phyloP scores from a whole-genome alignment of 2,888 invertebrate genomes.

The Yponomeuta cagnagella region DNA sequence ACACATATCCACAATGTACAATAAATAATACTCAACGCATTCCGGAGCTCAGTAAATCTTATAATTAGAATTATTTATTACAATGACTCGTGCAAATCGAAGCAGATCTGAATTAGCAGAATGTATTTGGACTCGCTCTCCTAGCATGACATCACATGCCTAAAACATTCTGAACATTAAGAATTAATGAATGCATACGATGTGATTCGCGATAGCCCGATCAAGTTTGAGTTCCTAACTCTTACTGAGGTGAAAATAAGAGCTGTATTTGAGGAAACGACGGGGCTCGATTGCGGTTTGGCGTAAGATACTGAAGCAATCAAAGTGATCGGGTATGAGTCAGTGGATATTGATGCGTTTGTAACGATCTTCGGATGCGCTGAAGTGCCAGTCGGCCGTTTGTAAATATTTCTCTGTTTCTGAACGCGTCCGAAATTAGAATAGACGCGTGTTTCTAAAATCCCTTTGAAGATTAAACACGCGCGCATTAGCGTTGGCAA shows the following conservation, averaged over 20 bases:
- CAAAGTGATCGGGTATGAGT: slow-evolving; percentile 49
- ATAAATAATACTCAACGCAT: background rate
- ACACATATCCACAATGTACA: background rate
- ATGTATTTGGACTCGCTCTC: background rate
- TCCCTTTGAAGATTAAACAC: slow-evolving; percentile 76
- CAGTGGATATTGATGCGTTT: slow-evolving; percentile 59
- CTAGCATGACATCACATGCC: slow-evolving; percentile 6
- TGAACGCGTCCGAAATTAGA: slow-evolving; percentile 72
- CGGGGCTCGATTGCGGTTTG: background rate
- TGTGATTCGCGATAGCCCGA: background rate
- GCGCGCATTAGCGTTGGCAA: slow-evolving; percentile 75
- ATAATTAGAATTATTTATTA: slow-evolving; percentile 1
- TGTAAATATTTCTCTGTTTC: slow-evolving; percentile 76
- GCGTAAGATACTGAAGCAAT: slow-evolving; percentile 39
- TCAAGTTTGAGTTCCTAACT: background rate
- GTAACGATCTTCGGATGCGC: slow-evolving; percentile 74
- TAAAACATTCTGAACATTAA: slow-evolving; percentile 9
- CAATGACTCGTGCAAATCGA: background rate
- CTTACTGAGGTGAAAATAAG: background rate
- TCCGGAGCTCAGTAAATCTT: background rate
- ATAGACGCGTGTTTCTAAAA: slow-evolving; percentile 75
- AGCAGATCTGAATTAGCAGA: background rate
- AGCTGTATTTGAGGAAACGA: background rate
- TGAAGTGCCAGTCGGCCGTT: slow-evolving; percentile 72
- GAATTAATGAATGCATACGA: slow-evolving; percentile 16